These are phyloP conservation scores for Smithornis capensis DNA, from an alignment of 2,113 vertebrate genomes.

Conservation along the genomic window DNA sequence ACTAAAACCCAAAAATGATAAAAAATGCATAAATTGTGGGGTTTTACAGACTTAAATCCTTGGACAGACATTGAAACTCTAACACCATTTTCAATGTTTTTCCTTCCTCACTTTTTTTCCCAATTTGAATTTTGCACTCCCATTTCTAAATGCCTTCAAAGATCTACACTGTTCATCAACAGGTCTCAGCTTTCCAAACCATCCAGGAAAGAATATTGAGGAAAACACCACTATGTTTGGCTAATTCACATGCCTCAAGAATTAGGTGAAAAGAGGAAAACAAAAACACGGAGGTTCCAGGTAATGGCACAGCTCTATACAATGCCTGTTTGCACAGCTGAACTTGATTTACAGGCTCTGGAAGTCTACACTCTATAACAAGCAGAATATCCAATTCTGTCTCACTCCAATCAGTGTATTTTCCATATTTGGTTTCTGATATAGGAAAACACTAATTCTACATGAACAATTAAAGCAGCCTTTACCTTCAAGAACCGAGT, in stretches of 20 bases:
- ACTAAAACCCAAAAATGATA: neutral
- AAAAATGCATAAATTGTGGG: neutral
- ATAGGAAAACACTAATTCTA: neutral
- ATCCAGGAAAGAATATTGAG: neutral
- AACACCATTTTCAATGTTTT: neutral
- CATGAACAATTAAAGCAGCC: neutral
- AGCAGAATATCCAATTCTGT: neutral
- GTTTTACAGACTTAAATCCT: neutral
- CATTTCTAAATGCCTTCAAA: neutral
- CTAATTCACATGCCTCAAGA: neutral
- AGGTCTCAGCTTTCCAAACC: neutral
- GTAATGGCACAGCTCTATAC: neutral
- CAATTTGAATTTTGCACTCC: neutral
- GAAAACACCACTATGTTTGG: neutral
- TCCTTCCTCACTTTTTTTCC: neutral
- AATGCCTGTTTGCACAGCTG: neutral
- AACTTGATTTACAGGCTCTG: neutral
- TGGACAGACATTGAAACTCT: neutral
- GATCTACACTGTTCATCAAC: neutral
- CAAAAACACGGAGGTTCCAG: neutral
- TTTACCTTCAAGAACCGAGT: slow-evolving; percentile 90
- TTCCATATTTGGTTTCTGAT: neutral
- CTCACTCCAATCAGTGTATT: neutral
- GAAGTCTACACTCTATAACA: neutral
- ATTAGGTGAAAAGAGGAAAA: neutral